Evolutionary conservation across 2,113 vertebrate genomes (phyloP).

Genomic region (Reinhardtius hippoglossoides): DNA sequence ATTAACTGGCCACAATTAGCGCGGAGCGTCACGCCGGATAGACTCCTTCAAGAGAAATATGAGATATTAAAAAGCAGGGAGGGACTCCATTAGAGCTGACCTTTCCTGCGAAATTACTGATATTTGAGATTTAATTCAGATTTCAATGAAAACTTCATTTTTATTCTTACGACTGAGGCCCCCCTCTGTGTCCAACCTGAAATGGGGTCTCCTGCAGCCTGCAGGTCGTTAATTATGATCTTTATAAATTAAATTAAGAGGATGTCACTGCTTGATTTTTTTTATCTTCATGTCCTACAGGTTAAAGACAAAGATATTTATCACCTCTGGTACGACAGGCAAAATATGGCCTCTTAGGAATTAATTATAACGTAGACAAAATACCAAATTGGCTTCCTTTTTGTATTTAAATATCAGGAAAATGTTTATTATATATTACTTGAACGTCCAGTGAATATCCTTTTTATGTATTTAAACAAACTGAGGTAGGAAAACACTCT

Average conservation of each 20-base stretch:
- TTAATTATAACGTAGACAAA: slow-evolving; percentile 54
- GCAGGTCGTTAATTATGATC: slow-evolving; percentile 85
- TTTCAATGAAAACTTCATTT: slow-evolving; percentile 84
- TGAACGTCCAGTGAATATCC: slow-evolving; percentile 1
- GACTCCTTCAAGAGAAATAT: slow-evolving; percentile 77
- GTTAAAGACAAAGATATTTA: slow-evolving; percentile 78
- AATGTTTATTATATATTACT: slow-evolving; percentile 10
- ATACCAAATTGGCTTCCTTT: slow-evolving; percentile 31
- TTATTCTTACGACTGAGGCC: slow-evolving; percentile 76
- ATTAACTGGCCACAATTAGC: slow-evolving; percentile 83
- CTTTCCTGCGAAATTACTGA: slow-evolving; percentile 86
- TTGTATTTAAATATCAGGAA: slow-evolving; percentile 18
- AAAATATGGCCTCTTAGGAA: slow-evolving; percentile 48
- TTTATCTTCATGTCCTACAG: slow-evolving; percentile 86
- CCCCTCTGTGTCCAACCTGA: slow-evolving; percentile 74
- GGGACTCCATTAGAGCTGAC: slow-evolving; percentile 85
- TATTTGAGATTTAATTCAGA: slow-evolving; percentile 86
- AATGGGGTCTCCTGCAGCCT: slow-evolving; percentile 78
- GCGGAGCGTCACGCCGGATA: slow-evolving; percentile 49
- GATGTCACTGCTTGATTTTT: slow-evolving; percentile 78
- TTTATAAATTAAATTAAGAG: slow-evolving; percentile 86
- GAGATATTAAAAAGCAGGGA: slow-evolving; percentile 79
- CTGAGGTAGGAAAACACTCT: slow-evolving; percentile 33
- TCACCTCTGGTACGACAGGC: slow-evolving; percentile 55
- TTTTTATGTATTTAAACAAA: slow-evolving; percentile 21